These are phyloP conservation scores for Didymodactylos carnosus DNA, from an alignment of 2,888 invertebrate genomes.

Conservation along the genomic window DNA sequence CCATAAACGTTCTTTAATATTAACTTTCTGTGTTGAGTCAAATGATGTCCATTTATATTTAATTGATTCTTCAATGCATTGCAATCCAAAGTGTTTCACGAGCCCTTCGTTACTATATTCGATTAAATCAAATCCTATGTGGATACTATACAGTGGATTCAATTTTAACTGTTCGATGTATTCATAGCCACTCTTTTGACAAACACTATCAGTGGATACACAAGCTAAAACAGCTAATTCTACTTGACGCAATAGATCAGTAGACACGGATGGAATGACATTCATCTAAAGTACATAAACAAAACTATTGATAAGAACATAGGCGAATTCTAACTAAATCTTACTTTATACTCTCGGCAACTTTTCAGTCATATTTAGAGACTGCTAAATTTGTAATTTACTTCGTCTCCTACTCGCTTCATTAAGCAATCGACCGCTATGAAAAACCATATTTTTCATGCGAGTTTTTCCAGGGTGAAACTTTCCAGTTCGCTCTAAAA, in stretches of 20 bases:
- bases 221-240: not conserved
- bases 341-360: too few species aligned
- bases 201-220: not conserved
- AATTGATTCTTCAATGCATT: slow-evolving; percentile 5
- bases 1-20: slow-evolving; percentile 10
- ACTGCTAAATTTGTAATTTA: too few species aligned
- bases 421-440: too few species aligned
- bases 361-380: too few species aligned
- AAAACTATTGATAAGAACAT: too few species aligned
- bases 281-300: too few species aligned
- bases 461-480: too few species aligned
- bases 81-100: slow-evolving; percentile 7
- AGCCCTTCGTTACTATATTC: not conserved
- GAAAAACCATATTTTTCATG: too few species aligned
- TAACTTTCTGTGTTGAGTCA: not conserved
- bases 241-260: not conserved
- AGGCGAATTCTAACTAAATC: too few species aligned
- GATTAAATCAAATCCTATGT: not conserved
- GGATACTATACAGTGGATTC: not conserved
- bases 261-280: too few species aligned
- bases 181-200: not conserved
- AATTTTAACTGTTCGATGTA: not conserved
- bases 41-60: slow-evolving; percentile 13
- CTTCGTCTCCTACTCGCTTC: too few species aligned
- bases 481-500: too few species aligned